phyloP scores from a whole-genome alignment of 2,113 vertebrate genomes.

The Macrotis lagotis region DNA sequence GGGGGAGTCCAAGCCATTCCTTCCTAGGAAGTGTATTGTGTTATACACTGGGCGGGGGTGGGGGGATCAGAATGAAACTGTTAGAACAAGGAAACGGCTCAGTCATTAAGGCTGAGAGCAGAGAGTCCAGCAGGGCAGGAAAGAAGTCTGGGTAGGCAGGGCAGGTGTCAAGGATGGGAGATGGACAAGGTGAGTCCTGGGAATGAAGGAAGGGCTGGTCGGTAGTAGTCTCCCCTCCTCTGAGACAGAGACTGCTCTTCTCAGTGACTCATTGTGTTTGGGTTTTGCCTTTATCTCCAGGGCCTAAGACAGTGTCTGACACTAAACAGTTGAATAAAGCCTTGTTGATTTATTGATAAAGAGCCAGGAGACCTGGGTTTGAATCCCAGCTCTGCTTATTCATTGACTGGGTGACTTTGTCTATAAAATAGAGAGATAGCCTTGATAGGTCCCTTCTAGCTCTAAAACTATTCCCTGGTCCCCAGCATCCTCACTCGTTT shows the following conservation, averaged over 20 bases:
- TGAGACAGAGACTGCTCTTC: not conserved
- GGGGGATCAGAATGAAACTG: not conserved
- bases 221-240: not conserved
- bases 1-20: fast-evolving
- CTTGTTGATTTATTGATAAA: not conserved
- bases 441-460: not conserved
- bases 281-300: not conserved
- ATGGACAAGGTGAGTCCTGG: not conserved
- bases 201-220: not conserved
- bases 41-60: no score
- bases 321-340: not conserved
- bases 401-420: not conserved
- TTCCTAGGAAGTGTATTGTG: not conserved
- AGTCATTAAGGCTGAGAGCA: not conserved
- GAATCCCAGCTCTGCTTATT: not conserved
- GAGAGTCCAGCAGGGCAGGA: not conserved
- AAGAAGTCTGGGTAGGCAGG: not conserved
- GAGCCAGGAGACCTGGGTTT: not conserved
- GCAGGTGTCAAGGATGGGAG: not conserved
- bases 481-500: not conserved
- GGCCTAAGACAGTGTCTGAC: not conserved
- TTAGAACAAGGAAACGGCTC: not conserved
- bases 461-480: not conserved
- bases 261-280: not conserved
- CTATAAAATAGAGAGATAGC: not conserved